Conservation (phyloP, 2,797 vertebrate species). For the Anomalospiza imberbis region DNA sequence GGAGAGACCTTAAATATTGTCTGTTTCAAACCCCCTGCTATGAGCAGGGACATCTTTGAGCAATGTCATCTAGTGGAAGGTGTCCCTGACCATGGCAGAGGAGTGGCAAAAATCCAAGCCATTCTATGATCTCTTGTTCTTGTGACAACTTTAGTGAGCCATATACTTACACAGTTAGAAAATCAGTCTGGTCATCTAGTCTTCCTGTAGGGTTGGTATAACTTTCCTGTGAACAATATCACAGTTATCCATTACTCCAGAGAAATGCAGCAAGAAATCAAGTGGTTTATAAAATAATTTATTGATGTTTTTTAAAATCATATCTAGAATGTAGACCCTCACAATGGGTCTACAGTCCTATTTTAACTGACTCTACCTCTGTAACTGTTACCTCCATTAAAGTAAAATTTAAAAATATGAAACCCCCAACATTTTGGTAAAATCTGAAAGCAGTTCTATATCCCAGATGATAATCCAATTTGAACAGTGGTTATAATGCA, state of each 20-base stretch:
- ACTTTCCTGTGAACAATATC: not conserved
- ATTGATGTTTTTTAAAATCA: not conserved
- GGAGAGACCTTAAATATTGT: not conserved
- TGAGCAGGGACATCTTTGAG: not conserved
- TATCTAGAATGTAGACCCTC: not conserved
- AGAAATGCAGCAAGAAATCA: not conserved
- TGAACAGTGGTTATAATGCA: not conserved
- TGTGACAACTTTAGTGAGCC: not conserved
- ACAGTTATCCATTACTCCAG: not conserved
- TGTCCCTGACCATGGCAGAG: not conserved
- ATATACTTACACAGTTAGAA: not conserved
- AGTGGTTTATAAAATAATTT: not conserved
- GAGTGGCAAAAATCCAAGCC: not conserved
- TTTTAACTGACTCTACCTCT: not conserved
- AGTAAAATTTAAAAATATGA: not conserved
- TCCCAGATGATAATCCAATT: not conserved
- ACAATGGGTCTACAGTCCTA: not conserved
- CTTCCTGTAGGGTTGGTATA: not conserved
- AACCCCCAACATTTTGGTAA: not conserved
- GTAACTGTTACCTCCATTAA: not conserved
- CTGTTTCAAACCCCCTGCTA: rapidly evolving
- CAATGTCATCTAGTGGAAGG: not conserved
- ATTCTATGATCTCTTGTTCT: not conserved
- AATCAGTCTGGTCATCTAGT: not conserved
- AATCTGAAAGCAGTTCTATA: not conserved